Evolutionary conservation across 2,888 invertebrate species (phyloP).

Genomic region (Orchesella flavescens): DNA sequence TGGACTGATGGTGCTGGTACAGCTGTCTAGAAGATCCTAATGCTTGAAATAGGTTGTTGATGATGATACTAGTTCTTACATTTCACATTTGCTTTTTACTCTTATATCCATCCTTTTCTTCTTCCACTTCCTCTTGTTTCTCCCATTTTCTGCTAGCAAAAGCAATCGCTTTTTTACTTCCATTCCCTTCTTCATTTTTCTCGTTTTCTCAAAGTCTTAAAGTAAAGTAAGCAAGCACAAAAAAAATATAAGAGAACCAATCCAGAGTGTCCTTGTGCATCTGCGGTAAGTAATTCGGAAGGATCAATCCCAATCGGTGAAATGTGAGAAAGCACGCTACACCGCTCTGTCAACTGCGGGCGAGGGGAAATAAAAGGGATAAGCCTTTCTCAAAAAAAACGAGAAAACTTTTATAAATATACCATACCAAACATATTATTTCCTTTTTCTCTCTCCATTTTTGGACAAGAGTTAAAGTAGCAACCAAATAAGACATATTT

Average conservation of each 20-base stretch:
- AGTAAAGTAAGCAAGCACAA: slow-evolving; percentile 19
- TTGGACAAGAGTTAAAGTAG: background rate
- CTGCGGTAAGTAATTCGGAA: slow-evolving; percentile 47
- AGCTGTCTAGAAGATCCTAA: slow-evolving; percentile 36
- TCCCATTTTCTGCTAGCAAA: background rate
- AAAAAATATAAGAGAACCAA: slow-evolving; percentile 13
- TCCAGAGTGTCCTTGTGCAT: slow-evolving; percentile 22
- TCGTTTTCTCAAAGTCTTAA: slow-evolving; percentile 11
- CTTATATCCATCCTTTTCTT: slow-evolving; percentile 17
- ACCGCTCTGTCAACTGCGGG: slow-evolving; percentile 19
- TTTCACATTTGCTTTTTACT: slow-evolving; percentile 29
- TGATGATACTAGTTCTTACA: slow-evolving; percentile 31
- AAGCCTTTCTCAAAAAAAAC: background rate
- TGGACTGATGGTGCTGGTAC: slow-evolving; percentile 34
- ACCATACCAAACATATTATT: background rate
- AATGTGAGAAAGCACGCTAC: slow-evolving; percentile 40
- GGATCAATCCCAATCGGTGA: slow-evolving; percentile 55
- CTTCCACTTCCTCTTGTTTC: slow-evolving; percentile 22
- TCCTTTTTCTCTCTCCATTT: background rate
- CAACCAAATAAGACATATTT: too few relatives aligned
- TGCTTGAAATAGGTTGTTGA: slow-evolving; percentile 44
- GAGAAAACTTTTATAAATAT: background rate
- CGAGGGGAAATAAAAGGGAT: slow-evolving; percentile 4
- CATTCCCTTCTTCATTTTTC: slow-evolving; percentile 5
- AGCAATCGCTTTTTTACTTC: slow-evolving; percentile 1